Evolutionary conservation across 2,888 invertebrate species (phyloP).

Genomic region (Tryphoninae sp.): DNA sequence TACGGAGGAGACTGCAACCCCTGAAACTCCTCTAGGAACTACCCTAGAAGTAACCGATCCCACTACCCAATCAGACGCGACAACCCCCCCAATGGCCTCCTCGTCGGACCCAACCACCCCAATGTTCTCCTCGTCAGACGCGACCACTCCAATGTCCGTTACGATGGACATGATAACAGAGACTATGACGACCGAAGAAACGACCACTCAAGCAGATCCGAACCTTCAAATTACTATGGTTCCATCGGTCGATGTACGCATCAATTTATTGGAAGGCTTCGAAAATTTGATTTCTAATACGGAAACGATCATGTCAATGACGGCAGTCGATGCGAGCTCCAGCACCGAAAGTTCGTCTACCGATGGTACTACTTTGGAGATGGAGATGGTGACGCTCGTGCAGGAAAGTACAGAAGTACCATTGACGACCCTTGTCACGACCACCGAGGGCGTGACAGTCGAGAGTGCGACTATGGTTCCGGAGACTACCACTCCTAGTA

Average conservation of each 20-base stretch:
- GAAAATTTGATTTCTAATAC: slow-evolving; percentile 19
- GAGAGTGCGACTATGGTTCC: slow-evolving; percentile 8
- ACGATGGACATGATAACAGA: slow-evolving; percentile 52
- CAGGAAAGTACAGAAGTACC: slow-evolving; percentile 36
- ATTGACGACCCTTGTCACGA: slow-evolving; percentile 18
- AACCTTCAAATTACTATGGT: slow-evolving; percentile 39
- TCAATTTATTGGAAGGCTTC: slow-evolving; percentile 1
- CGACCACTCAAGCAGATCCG: slow-evolving; percentile 27
- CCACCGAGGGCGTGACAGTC: slow-evolving; percentile 10
- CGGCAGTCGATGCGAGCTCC: slow-evolving; percentile 21
- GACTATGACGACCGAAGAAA: slow-evolving; percentile 19
- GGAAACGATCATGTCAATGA: neutral
- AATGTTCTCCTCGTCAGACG: slow-evolving; percentile 24
- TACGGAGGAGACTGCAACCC: slow-evolving; percentile 21
- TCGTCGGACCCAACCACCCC: slow-evolving; percentile 41
- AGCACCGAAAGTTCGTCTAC: slow-evolving; percentile 20
- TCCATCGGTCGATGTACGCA: slow-evolving; percentile 23
- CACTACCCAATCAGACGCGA: slow-evolving; percentile 35
- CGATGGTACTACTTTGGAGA: slow-evolving; percentile 31
- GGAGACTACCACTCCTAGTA: slow-evolving; percentile 21
- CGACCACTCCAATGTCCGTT: slow-evolving; percentile 22
- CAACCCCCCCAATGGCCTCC: slow-evolving; percentile 20
- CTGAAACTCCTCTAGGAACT: slow-evolving; percentile 34
- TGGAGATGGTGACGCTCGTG: slow-evolving; percentile 31
- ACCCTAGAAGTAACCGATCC: slow-evolving; percentile 49